Base-by-base conservation (phyloP, 2,888 invertebrate genomes). In the Platypus cylindrus region DNA sequence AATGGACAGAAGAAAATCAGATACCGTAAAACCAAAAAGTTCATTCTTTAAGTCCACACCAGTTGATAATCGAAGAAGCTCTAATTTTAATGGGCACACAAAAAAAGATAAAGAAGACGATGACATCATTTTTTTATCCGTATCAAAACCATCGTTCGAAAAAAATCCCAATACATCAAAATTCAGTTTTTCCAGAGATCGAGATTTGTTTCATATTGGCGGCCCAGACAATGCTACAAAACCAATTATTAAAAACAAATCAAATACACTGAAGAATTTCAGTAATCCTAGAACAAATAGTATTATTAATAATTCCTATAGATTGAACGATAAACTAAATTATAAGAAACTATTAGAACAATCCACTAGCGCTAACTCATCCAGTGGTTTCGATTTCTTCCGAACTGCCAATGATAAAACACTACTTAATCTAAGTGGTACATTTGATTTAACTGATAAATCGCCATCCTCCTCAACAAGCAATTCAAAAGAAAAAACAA, bases 321-420 rank as follows among this genome's bases (percentile, higher is more conserved):
- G 71, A 52, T 58, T 73, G 49, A 68, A 70, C 45, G 71, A 72
- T 43, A 72, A 71, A 49, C 62, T 58, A 47, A 64, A 63, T 48
- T 73, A 72, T 45, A 65, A 65, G 46, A 67, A 70, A 51, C 50
- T 73, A 25, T 64, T 74, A 22, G 63, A 60, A 31, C 58, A 59
- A 47, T 48, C 54, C 2, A 48, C 53, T 2, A 44, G 52, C 11
- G 54, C 52, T 38, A 45, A 46, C 9, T 54, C 56, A 15, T 56
- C 56, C 4, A 17, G 47, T 15, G 49, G 42, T 14, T 46, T 46
- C 36, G 34, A 33, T 32, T 22, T 30, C 4, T 45, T 39, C 33
- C 42, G 45, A 30, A 40, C 39, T 7, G 25, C 37, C 5, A 44
- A 40, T 7, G 40, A 37, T 34, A 41, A 32, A 22, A 15, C 25